These are phyloP conservation scores for Epizoanthus stellaris DNA, from an alignment of 92 coral and sea anemone genomes.

Conservation along the genomic window DNA sequence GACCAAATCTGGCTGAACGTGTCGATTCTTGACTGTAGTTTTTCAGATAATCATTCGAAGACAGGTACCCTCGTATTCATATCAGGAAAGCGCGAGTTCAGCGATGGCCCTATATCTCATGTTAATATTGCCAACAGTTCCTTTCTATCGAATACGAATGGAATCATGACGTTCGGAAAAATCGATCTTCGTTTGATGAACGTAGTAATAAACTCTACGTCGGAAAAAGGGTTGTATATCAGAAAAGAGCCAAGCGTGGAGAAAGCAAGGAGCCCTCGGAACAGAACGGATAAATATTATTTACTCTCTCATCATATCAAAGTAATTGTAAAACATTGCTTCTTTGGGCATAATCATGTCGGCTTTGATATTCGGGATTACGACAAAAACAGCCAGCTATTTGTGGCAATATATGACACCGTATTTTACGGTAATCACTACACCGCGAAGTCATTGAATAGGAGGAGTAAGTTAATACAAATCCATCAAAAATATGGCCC, in stretches of 20 bases:
- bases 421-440: neutral
- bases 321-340: neutral
- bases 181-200: neutral
- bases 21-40: too few relatives aligned
- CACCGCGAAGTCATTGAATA: too few relatives aligned
- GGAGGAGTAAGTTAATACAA: neutral
- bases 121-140: neutral
- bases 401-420: neutral
- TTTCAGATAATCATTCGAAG: too few relatives aligned
- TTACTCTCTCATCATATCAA: neutral
- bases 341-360: constrained; percentile 2
- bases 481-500: neutral
- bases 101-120: neutral
- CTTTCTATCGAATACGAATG: neutral
- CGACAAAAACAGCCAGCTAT: neutral
- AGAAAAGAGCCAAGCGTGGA: neutral
- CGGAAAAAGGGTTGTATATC: neutral
- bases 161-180: neutral
- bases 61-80: too few relatives aligned
- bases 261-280: too few relatives aligned
- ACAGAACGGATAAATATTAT: too few relatives aligned
- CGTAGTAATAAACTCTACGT: neutral
- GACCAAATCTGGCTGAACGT: too few relatives aligned
- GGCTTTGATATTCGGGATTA: neutral
- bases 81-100: neutral